Evolutionary conservation across 2,113 vertebrate species (phyloP).

Genomic region (Hemibates koningsi): DNA sequence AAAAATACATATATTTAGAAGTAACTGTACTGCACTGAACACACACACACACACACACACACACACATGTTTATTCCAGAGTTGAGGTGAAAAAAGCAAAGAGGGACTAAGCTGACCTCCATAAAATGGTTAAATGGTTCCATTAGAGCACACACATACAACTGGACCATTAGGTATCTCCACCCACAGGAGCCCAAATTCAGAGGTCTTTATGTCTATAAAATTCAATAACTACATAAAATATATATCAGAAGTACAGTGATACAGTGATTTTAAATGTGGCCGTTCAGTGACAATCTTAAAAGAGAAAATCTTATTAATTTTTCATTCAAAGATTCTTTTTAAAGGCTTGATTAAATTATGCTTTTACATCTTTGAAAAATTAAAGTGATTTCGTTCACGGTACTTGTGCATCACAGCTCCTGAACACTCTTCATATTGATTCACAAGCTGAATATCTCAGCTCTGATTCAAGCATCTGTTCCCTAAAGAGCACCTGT

Average conservation of each 20-base stretch:
- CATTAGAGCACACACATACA: constrained; percentile 32
- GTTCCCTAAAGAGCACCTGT: neutral
- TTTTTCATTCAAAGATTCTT: neutral
- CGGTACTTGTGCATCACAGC: neutral
- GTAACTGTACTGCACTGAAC: constrained; percentile 25
- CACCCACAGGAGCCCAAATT: neutral
- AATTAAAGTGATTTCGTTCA: neutral
- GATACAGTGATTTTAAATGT: neutral
- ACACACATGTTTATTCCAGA: neutral
- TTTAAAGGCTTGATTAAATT: neutral
- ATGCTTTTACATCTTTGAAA: neutral
- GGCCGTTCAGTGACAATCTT: neutral
- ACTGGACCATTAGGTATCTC: neutral
- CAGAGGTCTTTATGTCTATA: neutral
- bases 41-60: neutral
- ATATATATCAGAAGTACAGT: neutral
- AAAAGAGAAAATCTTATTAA: neutral
- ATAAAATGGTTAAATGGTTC: constrained; percentile 50
- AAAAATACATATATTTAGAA: neutral
- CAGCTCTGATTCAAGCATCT: neutral
- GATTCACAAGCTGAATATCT: neutral
- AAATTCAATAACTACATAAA: neutral
- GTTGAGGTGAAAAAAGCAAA: constrained; percentile 39
- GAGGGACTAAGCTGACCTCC: constrained; percentile 57
- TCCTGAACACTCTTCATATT: neutral